A percentile compares a stretch with the other conserved stretches of the same genome.
Evolutionary conservation across 2,113 vertebrate species (phyloP).

Genomic region (Corvus moneduloides): DNA sequence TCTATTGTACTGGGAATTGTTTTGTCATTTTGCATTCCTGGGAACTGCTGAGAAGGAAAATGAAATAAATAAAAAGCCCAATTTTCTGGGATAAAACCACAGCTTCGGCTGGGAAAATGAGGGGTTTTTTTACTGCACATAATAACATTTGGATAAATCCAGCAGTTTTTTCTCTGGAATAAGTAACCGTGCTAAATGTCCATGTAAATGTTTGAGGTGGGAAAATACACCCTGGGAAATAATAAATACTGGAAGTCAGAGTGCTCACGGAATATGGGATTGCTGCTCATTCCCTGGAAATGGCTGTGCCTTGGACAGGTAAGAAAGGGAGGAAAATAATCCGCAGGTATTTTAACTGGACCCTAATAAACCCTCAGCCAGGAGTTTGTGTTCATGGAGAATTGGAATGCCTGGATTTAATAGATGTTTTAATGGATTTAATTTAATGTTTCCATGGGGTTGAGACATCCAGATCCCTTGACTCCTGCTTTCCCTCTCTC

Average conservation of each 20-base stretch:
- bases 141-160: neutral
- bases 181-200: neutral
- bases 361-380: neutral
- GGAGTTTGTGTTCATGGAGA: neutral
- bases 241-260: neutral
- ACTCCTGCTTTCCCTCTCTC: neutral
- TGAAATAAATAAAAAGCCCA: neutral
- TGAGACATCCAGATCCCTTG: neutral
- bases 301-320: neutral
- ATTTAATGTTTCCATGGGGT: neutral
- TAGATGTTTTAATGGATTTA: neutral
- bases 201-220: neutral
- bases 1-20: neutral
- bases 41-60: neutral
- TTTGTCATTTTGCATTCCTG: neutral
- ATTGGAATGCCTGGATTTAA: neutral
- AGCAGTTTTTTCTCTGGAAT: neutral
- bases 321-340: neutral
- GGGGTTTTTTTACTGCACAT: neutral
- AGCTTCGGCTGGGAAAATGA: neutral
- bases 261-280: neutral
- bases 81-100: conserved; percentile 1
- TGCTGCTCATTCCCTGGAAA: neutral
- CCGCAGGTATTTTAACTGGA: neutral
- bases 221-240: neutral